Evolutionary conservation across 2,888 invertebrate genomes (phyloP), one percentile per base, ranked within the genome.

Genomic region (Folsomia candida): DNA sequence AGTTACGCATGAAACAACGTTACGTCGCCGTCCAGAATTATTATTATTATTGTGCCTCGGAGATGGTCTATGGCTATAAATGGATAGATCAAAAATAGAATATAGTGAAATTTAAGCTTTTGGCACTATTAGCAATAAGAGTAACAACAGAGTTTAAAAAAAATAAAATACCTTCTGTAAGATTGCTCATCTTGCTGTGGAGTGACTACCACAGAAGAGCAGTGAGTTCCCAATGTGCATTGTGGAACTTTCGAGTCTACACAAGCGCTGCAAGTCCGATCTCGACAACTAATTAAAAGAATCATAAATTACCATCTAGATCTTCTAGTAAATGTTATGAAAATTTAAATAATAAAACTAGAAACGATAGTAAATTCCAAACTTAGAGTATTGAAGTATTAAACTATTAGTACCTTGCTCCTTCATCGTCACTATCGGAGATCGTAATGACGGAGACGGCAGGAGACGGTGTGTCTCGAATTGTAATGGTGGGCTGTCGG

Each of bases 381-480:
- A n/a, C n/a, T n/a, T n/a, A n/a, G n/a, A n/a, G n/a, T n/a, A n/a
- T n/a, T n/a, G n/a, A n/a, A n/a, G n/a, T n/a, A n/a, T n/a, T n/a
- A n/a, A n/a, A n/a, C n/a, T n/a, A n/a, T n/a, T n/a, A n/a, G n/a
- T 77, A 80, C 81, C 81, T 80, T 67, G 86, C 85, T 68, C 87
- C 85, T 81, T 97, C 96, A 82, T 96, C 96, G 82, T 96, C 96
- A 80, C 94, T 95, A 83, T 97, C 97, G 22, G 93, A 93, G 81
- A 95, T 94, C 57, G 96, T 97, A 82, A 97, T 97, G 80, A 97
- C 94, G 69, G 95, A 93, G 64, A 93, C 94, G 59, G 94, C 91
- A 2, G 96, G 96, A 29, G 95, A 95, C 0, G 97, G 97, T 27
- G 97, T 94, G 84, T 96, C 96, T 78, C 93, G 89, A 81, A 97